Base-by-base conservation (phyloP, 2,888 invertebrate genomes). In the Temnothorax unifasciatus region DNA sequence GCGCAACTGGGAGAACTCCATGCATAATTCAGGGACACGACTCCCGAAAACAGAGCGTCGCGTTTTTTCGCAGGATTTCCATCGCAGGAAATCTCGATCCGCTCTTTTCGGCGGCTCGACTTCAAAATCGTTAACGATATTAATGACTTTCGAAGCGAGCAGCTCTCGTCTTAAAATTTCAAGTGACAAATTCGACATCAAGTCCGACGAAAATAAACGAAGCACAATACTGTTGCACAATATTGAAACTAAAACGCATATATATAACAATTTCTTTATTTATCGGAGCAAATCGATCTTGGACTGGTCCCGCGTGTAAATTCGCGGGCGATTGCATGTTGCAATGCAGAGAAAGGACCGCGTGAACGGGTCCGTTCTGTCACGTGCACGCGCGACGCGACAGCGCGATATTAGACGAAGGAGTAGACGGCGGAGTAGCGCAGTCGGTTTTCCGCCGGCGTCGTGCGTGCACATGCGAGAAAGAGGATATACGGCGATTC, bases 331-430 rank as follows among this genome's bases (percentile, higher is more conserved):
- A 52, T 66, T 25, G 38, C 13, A 5, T 68, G 41, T 38, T 52
- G 52, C 9, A 52, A 29, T 13, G n/a, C 34, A 5, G 21, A 63
- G 44, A 61, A 61, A 63, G 75, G 21, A 38, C 25, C 54, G 76
- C 76, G 69, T 76, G 52, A 25, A 41, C n/a, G 21, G 41, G 38
- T 29, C 1, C 50, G 13, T 18, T 34, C 34, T 77, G 89, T 89
- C 88, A 87, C 86, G 85, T 84, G 85, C 74, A 75, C 71, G 11
- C 38, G 38, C 18, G 29, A 47, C n/a, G 21, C 68, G 64, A n/a
- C 38, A 44, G 29, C 38, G 21, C 71, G 88, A 93, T 93, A 92
- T 93, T 93, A 93, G 92, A 90, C 87, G 73, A 61, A 61, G 69
- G 84, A 63, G 21, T 44, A 86, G 82, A 76, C 76, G 85, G 82